Base-by-base conservation (phyloP, 2,888 invertebrate species). In the Antheraea assamensis region DNA sequence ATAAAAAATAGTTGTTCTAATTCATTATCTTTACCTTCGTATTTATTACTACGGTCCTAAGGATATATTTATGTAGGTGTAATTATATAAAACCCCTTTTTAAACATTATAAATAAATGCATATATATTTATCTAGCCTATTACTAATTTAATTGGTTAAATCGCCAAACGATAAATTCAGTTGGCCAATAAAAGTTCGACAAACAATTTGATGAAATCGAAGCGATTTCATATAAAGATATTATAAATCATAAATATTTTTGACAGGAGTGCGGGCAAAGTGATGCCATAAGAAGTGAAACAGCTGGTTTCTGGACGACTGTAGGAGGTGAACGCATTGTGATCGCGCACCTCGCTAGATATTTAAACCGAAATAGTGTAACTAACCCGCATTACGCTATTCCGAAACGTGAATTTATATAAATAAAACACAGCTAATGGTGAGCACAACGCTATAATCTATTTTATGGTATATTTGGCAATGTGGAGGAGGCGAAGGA, bases 201-300 rank as follows among this genome's bases (percentile, higher is more conserved):
- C 58, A 58, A 58, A 58, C 24, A 58, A 13, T n/a, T n/a, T 58
- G 58, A 24, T n/a, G 13, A n/a, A 58, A n/a, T n/a, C 24, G 13
- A 58, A 58, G 58, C 58, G 21, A 21, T 27, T 24, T 47, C 8
- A 42, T 42, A 42, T 42, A 42, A 42, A 42, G 42, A 42, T 42
- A 42, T 42, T 13, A 7, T 2, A 3, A 42, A 10, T 13, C 13
- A 13, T 42, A 55, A 27, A 15, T 61, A 19, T 74, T 72, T 61
- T 4, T 70, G n/a, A 13, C 78, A 94, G 94, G 92, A 91, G 76
- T 94, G 94, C 77, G 93, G 93, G 0, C 92, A 92, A 80, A 83
- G 83, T 31, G 79, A 78, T 4, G 47, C 27, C 0, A 31, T 87
- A 2, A 88, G 88, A 0, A 73, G 55, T 0, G 82, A 88, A 0